Percentiles rank a stretch among this genome's conserved stretches.
Conservation (phyloP, 2,113 vertebrate species). For the Phalacrocorax carbo region DNA sequence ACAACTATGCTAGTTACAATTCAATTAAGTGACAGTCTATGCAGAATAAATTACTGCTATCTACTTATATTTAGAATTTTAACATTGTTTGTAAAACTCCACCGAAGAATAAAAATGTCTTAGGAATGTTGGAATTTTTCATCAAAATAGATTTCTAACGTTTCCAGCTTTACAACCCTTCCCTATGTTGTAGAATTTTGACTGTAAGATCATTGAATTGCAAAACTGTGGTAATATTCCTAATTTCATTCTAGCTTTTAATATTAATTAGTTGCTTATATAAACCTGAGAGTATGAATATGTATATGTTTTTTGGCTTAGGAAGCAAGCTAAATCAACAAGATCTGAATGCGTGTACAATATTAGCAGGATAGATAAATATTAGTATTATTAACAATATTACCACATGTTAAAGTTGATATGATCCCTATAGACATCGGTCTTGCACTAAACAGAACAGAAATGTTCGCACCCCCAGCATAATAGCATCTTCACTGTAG, state of each 20-base stretch:
- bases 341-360: neutral
- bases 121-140: slow-evolving; percentile 5
- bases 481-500: neutral
- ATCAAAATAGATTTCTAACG: neutral
- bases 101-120: neutral
- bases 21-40: slow-evolving; percentile 38
- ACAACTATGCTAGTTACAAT: slow-evolving; percentile 24
- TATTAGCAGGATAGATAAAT: neutral
- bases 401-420: neutral
- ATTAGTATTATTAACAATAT: neutral
- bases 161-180: neutral
- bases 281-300: neutral
- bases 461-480: neutral
- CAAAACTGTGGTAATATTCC: neutral
- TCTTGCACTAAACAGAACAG: neutral
- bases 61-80: slow-evolving; percentile 5
- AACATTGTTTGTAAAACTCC: slow-evolving; percentile 28
- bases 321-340: neutral
- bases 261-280: neutral
- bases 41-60: slow-evolving; percentile 46
- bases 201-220: neutral
- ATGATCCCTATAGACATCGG: neutral
- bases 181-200: neutral
- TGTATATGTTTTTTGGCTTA: neutral
- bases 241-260: slow-evolving; percentile 2